phyloP scores from a whole-genome alignment of 2,797 vertebrate species.

The Enteromius mattozi region DNA sequence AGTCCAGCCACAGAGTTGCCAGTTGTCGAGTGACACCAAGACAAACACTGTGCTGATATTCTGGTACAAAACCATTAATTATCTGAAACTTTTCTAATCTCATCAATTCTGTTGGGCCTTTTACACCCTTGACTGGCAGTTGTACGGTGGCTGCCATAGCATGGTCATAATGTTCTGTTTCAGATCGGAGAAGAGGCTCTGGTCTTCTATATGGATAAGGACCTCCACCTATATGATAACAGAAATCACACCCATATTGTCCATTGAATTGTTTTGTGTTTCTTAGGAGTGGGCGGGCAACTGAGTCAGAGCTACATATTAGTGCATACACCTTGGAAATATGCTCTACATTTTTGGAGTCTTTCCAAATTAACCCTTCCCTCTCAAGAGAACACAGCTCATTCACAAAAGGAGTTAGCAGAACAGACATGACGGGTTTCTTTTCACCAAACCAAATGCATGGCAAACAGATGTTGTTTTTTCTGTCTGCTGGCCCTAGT shows the following conservation, averaged over 20 bases:
- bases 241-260: conserved; percentile 44
- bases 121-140: conserved; percentile 39
- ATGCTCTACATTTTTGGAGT: conserved; percentile 37
- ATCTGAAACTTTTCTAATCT: conserved; percentile 41
- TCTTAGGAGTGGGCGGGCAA: conserved; percentile 36
- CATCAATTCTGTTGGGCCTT: conserved; percentile 39
- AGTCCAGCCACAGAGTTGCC: conserved; percentile 29
- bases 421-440: conserved; percentile 4
- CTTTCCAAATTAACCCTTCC: conserved; percentile 27
- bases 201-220: conserved; percentile 27
- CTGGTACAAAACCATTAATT: conserved; percentile 26
- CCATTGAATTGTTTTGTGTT: conserved; percentile 23
- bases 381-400: conserved; percentile 27
- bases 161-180: conserved; percentile 43
- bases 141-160: not conserved
- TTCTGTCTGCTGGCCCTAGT: not conserved
- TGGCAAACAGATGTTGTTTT: conserved; percentile 2
- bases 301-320: conserved; percentile 41
- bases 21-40: conserved; percentile 28
- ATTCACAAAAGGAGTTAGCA: conserved; percentile 31
- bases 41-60: conserved; percentile 16
- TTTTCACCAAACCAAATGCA: conserved; percentile 34
- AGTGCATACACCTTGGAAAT: conserved; percentile 46
- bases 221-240: conserved; percentile 40
- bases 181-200: conserved; percentile 27